phyloP scores from a whole-genome alignment of 1,140 invertebrate genomes.

The Hormaphis cornu region DNA sequence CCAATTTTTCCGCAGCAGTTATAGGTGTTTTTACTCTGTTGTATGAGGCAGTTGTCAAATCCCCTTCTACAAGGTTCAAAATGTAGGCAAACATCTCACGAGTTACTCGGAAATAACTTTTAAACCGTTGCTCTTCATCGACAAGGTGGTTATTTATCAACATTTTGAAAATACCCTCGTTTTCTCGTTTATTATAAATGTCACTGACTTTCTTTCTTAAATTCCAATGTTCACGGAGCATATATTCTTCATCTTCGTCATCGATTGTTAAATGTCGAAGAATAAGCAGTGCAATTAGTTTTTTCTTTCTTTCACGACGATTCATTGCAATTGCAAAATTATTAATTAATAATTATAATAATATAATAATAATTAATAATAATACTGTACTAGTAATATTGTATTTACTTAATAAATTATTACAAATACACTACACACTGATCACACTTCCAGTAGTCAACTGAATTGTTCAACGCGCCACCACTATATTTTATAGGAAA shows the following conservation, averaged over 20 bases:
- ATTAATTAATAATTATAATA: neutral
- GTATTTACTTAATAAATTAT: too few species aligned
- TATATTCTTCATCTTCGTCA: neutral
- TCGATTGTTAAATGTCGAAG: neutral
- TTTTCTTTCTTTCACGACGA: neutral
- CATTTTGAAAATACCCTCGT: neutral
- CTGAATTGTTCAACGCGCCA: too few species aligned
- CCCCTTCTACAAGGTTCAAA: neutral
- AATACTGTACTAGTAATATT: neutral
- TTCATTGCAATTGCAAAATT: neutral
- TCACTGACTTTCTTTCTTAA: neutral
- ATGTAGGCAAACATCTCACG: neutral
- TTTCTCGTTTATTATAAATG: neutral
- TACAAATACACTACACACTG: too few species aligned
- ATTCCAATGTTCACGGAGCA: neutral
- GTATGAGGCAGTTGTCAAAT: too few species aligned
- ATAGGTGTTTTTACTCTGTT: too few species aligned
- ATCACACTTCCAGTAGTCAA: too few species aligned
- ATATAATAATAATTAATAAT: neutral
- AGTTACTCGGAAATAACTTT: neutral
- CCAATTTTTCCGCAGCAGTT: too few species aligned
- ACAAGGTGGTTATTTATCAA: too few species aligned
- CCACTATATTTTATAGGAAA: too few species aligned
- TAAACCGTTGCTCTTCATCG: too few species aligned
- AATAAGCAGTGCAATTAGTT: neutral